Percentiles rank a stretch among this genome's conserved stretches.
phyloP scores from a whole-genome alignment of 2,888 invertebrate genomes.

The Epistrophe eligans region DNA sequence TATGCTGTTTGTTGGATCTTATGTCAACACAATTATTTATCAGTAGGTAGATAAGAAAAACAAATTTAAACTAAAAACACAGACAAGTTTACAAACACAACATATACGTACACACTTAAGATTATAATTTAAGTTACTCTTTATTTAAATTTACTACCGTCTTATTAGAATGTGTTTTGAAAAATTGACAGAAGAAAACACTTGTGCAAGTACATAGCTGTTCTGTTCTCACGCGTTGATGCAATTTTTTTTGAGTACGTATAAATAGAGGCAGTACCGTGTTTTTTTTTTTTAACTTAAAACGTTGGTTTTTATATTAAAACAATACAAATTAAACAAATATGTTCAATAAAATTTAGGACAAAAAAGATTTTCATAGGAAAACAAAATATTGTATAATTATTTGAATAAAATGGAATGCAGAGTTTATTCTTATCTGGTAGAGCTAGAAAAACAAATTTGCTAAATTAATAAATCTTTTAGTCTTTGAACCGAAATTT shows the following conservation, averaged over 20 bases:
- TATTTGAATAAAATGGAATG: not conserved
- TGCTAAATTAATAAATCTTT: no score
- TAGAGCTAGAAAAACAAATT: not conserved
- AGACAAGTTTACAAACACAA: not conserved
- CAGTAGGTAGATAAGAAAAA: conserved; percentile 25
- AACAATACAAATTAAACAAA: not conserved
- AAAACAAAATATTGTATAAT: not conserved
- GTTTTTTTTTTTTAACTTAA: not conserved
- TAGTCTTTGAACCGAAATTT: no score
- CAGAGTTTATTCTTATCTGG: no score
- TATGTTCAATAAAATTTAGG: not conserved
- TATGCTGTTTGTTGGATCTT: not conserved
- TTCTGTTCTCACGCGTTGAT: not conserved
- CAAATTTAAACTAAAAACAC: not conserved
- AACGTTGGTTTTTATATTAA: not conserved
- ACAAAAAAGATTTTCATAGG: not conserved
- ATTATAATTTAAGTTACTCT: not conserved
- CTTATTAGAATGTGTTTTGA: not conserved
- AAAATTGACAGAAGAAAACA: not conserved
- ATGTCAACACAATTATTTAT: not conserved
- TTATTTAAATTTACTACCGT: not conserved
- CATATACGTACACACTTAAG: not conserved
- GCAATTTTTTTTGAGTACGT: not conserved
- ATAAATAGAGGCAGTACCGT: no score
- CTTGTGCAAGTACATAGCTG: not conserved